phyloP scores from a whole-genome alignment of 2,797 vertebrate species.

The Perodicticus potto region DNA sequence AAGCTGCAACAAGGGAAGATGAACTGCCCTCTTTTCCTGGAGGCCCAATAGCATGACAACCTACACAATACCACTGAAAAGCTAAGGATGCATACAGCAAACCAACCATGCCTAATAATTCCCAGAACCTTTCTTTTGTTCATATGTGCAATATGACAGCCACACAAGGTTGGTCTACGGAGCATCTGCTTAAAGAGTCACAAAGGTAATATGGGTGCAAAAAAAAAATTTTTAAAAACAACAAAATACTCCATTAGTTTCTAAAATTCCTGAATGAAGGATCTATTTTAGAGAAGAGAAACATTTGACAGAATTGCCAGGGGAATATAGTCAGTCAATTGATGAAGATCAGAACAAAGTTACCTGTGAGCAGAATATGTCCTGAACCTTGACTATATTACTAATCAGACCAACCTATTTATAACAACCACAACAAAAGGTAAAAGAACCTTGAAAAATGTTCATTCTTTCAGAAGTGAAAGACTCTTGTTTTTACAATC shows the following conservation, averaged over 20 bases:
- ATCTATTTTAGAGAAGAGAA: not conserved
- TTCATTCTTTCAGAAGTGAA: not conserved
- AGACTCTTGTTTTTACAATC: not conserved
- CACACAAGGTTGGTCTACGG: not conserved
- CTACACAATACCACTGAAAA: not conserved
- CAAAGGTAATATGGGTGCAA: not conserved
- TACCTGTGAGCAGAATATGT: not conserved
- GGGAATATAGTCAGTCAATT: not conserved
- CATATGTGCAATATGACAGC: not conserved
- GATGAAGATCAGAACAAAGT: not conserved
- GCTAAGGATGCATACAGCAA: not conserved
- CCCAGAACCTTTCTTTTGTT: not conserved
- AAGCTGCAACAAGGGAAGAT: not conserved
- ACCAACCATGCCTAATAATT: not conserved
- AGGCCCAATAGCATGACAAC: not conserved
- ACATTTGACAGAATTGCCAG: not conserved
- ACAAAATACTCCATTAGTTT: not conserved
- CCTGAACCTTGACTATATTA: not conserved
- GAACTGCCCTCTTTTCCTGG: not conserved
- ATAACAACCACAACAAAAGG: not conserved
- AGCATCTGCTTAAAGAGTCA: not conserved
- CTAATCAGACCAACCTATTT: not conserved
- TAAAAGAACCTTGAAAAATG: not conserved
- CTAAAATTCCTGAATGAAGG: not conserved
- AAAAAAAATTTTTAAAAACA: no score